Conservation (phyloP, 2,888 invertebrate species). For the Stegana nigrithorax region DNA sequence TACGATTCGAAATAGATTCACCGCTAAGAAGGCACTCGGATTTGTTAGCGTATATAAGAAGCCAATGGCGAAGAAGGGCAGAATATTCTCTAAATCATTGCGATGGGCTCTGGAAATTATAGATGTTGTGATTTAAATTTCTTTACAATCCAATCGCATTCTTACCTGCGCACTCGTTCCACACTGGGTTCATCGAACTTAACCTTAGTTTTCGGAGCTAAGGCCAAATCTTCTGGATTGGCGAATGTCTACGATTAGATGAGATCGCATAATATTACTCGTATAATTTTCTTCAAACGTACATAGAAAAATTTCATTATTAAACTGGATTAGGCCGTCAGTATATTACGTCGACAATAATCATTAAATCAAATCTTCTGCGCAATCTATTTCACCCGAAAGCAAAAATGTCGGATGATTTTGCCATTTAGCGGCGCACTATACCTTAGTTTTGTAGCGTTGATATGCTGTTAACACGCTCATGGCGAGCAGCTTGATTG, state of each 20-base stretch:
- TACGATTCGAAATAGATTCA: constrained; percentile 69
- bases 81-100: constrained; percentile 72
- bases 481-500: constrained; percentile 69
- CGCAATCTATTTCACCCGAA: constrained; percentile 31
- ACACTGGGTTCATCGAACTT: constrained; percentile 70
- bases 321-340: no score
- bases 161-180: constrained; percentile 69
- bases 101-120: constrained; percentile 72
- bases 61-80: constrained; percentile 69
- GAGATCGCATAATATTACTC: no score
- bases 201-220: constrained; percentile 63
- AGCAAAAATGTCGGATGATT: background rate
- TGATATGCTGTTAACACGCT: constrained; percentile 65
- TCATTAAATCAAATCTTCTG: constrained; percentile 11
- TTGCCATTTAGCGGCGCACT: no score
- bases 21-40: constrained; percentile 67
- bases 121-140: no score
- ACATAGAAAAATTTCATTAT: no score
- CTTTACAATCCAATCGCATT: no score
- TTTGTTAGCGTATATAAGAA: constrained; percentile 68
- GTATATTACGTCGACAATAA: no score
- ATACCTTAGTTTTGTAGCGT: constrained; percentile 68
- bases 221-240: constrained; percentile 71
- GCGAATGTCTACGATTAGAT: constrained; percentile 72
- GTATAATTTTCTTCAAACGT: no score